phyloP scores from a whole-genome alignment of 2,888 invertebrate species.

The Sinodicranocentrus sp. region DNA sequence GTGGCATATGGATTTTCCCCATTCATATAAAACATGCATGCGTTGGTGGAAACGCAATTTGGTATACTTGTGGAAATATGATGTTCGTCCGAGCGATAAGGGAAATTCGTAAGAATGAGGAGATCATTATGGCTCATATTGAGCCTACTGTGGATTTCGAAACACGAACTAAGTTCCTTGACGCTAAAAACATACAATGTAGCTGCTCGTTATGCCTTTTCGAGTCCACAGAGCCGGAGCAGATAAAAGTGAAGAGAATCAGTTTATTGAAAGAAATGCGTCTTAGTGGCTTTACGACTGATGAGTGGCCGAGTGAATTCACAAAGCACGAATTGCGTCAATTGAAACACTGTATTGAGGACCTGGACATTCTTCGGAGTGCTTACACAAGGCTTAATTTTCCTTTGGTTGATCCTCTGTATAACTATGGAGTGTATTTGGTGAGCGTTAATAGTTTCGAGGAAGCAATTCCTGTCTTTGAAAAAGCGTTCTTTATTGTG shows the following conservation, averaged over 20 bases:
- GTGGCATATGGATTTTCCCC: constrained; percentile 65
- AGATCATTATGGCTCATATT: constrained; percentile 61
- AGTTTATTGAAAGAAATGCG: constrained; percentile 20
- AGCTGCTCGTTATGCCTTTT: constrained; percentile 52
- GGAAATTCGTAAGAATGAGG: constrained; percentile 48
- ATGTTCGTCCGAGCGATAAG: constrained; percentile 60
- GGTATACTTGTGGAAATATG: constrained; percentile 62
- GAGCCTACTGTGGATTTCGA: constrained; percentile 34
- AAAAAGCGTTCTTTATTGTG: constrained; percentile 43
- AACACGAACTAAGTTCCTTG: constrained; percentile 26
- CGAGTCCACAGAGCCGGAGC: constrained; percentile 29
- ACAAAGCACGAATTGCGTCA: not conserved
- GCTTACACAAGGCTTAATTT: constrained; percentile 50
- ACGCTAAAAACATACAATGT: constrained; percentile 25
- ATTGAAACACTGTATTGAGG: constrained; percentile 33
- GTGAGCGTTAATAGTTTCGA: constrained; percentile 36
- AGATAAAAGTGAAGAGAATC: constrained; percentile 4
- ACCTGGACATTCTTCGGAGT: constrained; percentile 40
- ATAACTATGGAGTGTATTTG: constrained; percentile 39
- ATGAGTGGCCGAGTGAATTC: not conserved
- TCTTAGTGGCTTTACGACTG: not conserved
- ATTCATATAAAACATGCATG: constrained; percentile 59
- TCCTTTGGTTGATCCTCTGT: constrained; percentile 50
- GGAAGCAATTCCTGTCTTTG: constrained; percentile 42
- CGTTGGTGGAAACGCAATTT: constrained; percentile 59